Base-by-base conservation (phyloP, 2,888 invertebrate genomes). In the Camptogramma bilineatum region DNA sequence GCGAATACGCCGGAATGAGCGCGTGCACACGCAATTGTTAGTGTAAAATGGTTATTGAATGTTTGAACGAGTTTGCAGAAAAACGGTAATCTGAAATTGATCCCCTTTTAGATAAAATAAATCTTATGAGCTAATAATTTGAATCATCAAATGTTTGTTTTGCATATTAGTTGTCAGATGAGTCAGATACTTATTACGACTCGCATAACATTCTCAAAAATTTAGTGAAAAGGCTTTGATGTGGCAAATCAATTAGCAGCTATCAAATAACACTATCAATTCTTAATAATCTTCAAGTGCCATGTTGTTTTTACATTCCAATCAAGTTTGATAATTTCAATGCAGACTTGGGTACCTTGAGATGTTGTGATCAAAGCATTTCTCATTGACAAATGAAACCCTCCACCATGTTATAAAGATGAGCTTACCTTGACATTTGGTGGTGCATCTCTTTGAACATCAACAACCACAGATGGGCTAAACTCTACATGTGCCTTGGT, bases 401-500 rank as follows among this genome's bases (percentile, higher is more conserved):
- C 48, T 48, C 34, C 56, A 56, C 56, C 48, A 10, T 34, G 19
- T 10, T 5, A 21, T 9, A 48, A 17, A 19, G 16, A 16, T 31
- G 4, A 13, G 17, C 16, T 42, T 69, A 72, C 91, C 89, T 90
- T 92, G 71, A 94, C 93, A 87, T 93, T 94, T 16, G 85, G 86
- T 61, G 88, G 86, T 47, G 87, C 83, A 68, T 95, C 94, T 59
- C 93, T 87, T 28, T 94, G 88, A 53, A 95, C 90, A 76, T 95
- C 95, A 42, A 95, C 95, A 48, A 95, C 94, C 42, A 95, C 94
- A 63, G 96, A 94, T 69, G 95, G 95, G 71, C 79, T 74, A 73
- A 96, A 96, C 76, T 96, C 96, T 7, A 96, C 96, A 83, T 95
- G 96, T 17, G 82, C 86, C 73, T 90, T 91, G 48, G 76, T 73